phyloP scores from a whole-genome alignment of 2,888 invertebrate genomes.

The Nymphalis polychloros region DNA sequence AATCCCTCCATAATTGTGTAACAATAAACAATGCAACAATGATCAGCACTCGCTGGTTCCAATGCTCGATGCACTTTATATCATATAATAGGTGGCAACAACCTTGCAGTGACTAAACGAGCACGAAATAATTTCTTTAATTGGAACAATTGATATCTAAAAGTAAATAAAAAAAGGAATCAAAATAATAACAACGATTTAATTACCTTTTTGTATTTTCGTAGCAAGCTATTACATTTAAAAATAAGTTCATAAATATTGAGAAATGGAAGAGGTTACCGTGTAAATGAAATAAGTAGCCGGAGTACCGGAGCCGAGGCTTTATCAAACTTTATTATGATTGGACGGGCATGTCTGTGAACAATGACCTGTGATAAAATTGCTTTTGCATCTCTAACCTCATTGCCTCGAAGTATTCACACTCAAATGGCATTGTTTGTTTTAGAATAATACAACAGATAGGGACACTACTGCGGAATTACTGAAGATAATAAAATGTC shows the following conservation, averaged over 20 bases:
- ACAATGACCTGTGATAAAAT: conserved; percentile 37
- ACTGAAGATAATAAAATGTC: conserved; percentile 24
- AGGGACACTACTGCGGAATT: conserved; percentile 15
- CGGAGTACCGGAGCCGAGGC: conserved; percentile 10
- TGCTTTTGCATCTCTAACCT: conserved; percentile 33
- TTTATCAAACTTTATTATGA: conserved; percentile 35
- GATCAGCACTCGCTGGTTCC: conserved; percentile 44
- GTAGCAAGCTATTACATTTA: too few relatives aligned
- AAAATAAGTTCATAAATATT: background rate
- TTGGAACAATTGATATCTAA: too few relatives aligned
- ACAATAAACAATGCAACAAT: conserved; percentile 66
- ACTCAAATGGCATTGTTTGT: conserved; percentile 24
- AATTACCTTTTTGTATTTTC: background rate
- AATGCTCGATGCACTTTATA: conserved; percentile 12
- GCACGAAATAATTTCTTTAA: too few relatives aligned
- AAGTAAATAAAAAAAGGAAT: too few relatives aligned
- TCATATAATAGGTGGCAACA: background rate
- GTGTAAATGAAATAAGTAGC: conserved; percentile 27
- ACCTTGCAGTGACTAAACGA: too few relatives aligned
- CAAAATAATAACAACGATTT: too few relatives aligned
- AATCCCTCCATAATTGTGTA: conserved; percentile 57
- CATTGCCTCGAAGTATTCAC: conserved; percentile 26
- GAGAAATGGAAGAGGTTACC: conserved; percentile 6
- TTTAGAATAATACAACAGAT: conserved; percentile 17
- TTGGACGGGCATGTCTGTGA: conserved; percentile 31